phyloP scores from a whole-genome alignment of 2,797 vertebrate genomes.

The Neosilurus hyrtlii region DNA sequence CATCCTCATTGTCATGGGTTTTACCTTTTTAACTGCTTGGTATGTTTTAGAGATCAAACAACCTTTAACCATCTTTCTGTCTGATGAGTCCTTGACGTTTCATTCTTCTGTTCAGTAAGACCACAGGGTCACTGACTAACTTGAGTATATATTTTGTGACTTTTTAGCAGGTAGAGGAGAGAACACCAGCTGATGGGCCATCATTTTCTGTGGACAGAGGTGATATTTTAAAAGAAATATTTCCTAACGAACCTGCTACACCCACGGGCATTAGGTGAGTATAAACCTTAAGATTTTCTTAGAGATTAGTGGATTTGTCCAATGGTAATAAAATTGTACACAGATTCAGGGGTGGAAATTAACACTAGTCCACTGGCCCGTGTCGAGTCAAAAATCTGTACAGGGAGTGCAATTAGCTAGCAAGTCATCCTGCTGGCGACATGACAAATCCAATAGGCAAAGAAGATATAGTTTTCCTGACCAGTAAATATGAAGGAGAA shows the following conservation, averaged over 20 bases:
- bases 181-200: constrained; percentile 67
- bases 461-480: too few relatives aligned
- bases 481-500: too few relatives aligned
- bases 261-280: constrained; percentile 88
- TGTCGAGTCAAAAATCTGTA: too few relatives aligned
- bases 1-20: background rate
- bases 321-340: too few relatives aligned
- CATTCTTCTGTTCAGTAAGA: background rate
- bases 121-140: background rate
- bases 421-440: too few relatives aligned
- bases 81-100: background rate
- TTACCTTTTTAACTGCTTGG: background rate
- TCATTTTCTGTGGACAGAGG: constrained; percentile 30
- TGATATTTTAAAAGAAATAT: constrained; percentile 86
- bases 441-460: too few relatives aligned
- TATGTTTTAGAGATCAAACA: background rate
- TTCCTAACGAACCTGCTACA: constrained; percentile 77
- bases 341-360: background rate
- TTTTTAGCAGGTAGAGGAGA: constrained; percentile 79
- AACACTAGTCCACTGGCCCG: too few relatives aligned
- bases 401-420: too few relatives aligned
- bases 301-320: background rate
- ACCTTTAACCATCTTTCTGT: background rate
- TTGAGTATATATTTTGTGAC: background rate
- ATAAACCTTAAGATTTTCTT: background rate